phyloP scores from a whole-genome alignment of 92 coral and sea anemone species.

The Galaxea fascicularis region DNA sequence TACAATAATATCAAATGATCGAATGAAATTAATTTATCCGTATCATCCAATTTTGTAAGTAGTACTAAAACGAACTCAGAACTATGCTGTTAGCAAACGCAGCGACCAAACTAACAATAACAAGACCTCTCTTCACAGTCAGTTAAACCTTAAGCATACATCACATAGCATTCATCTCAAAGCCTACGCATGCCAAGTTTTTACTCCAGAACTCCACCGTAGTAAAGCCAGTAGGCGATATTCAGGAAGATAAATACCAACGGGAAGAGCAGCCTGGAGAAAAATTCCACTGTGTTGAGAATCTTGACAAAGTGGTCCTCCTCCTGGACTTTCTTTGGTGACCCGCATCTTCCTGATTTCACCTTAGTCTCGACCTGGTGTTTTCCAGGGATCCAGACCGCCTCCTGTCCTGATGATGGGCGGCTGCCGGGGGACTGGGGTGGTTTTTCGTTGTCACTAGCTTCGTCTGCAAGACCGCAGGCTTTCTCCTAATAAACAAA shows the following conservation, averaged over 20 bases:
- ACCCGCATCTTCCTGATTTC: constrained; percentile 64
- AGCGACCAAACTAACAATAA: background rate
- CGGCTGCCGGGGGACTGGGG: constrained; percentile 53
- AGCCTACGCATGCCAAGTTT: too few relatives aligned
- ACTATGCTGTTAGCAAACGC: background rate
- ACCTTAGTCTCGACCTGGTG: constrained; percentile 85
- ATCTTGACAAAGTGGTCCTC: constrained; percentile 58
- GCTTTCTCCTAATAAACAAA: constrained; percentile 17
- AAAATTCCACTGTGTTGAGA: constrained; percentile 79
- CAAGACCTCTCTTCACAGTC: background rate
- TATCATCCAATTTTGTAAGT: background rate
- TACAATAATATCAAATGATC: too few relatives aligned
- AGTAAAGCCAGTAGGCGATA: constrained; percentile 84
- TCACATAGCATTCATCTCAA: background rate
- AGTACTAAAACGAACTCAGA: background rate
- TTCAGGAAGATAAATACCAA: constrained; percentile 73
- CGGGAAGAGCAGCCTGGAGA: constrained; percentile 85
- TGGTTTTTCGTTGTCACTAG: constrained; percentile 27
- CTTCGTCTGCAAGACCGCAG: constrained; percentile 19
- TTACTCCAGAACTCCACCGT: constrained; percentile 29
- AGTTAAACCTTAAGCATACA: background rate
- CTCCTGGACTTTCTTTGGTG: constrained; percentile 32
- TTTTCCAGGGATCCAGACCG: constrained; percentile 90
- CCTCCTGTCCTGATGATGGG: constrained; percentile 85
- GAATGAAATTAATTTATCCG: too few relatives aligned